These are phyloP conservation scores for Pocillopora grandis DNA, from an alignment of 92 coral and sea anemone species.

Conservation along the genomic window DNA sequence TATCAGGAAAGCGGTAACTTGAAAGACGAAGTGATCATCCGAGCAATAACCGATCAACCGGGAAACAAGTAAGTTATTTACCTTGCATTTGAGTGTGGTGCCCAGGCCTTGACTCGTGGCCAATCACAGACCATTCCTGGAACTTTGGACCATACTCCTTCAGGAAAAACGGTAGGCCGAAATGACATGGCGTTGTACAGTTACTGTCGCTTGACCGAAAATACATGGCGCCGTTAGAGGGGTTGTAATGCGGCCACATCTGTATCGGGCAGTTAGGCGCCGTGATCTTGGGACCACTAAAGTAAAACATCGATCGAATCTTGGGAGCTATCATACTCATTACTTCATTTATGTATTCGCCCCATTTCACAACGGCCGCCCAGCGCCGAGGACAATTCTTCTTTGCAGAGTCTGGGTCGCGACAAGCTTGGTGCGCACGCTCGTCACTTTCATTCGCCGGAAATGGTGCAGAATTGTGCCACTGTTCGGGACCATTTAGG, in stretches of 20 bases:
- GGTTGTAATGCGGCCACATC: slow-evolving; percentile 87
- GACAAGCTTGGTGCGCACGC: slow-evolving; percentile 75
- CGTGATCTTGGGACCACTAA: slow-evolving; percentile 78
- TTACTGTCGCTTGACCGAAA: slow-evolving; percentile 68
- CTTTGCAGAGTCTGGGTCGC: slow-evolving; percentile 67
- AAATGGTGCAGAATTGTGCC: slow-evolving; percentile 82
- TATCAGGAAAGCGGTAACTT: too few species aligned
- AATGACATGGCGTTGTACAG: slow-evolving; percentile 73
- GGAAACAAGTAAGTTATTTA: slow-evolving; percentile 11
- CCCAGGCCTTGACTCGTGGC: slow-evolving; percentile 96
- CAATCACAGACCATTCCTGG: slow-evolving; percentile 97
- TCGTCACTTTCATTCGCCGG: slow-evolving; percentile 91
- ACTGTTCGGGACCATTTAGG: slow-evolving; percentile 55
- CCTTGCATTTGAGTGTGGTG: slow-evolving; percentile 97
- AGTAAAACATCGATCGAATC: slow-evolving; percentile 75
- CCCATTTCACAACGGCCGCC: slow-evolving; percentile 92
- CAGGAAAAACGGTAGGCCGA: slow-evolving; percentile 86
- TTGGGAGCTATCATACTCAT: slow-evolving; percentile 85
- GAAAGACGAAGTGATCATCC: not conserved
- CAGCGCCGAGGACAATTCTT: slow-evolving; percentile 82
- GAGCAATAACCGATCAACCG: not conserved
- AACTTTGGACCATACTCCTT: slow-evolving; percentile 88
- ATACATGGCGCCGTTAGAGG: slow-evolving; percentile 91
- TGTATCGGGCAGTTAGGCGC: slow-evolving; percentile 90
- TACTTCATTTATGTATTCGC: slow-evolving; percentile 54